Conservation (phyloP, 2,888 invertebrate genomes). For the Drosophila yooni region DNA sequence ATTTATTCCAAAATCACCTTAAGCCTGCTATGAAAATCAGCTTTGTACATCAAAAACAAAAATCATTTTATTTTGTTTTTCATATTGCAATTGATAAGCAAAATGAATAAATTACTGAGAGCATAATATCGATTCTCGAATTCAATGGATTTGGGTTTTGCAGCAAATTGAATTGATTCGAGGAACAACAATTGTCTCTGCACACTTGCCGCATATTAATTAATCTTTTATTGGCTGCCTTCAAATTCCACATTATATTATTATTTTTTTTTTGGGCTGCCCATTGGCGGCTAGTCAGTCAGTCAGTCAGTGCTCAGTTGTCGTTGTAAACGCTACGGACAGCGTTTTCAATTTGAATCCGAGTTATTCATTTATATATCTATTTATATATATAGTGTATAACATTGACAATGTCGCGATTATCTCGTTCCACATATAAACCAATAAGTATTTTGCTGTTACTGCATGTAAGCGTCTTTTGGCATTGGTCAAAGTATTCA, state of each 20-base stretch:
- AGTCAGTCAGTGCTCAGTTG: slow-evolving; percentile 47
- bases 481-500: neutral
- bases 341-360: slow-evolving; percentile 39
- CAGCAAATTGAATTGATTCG: slow-evolving; percentile 43
- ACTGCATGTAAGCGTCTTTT: slow-evolving; percentile 59
- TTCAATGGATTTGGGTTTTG: slow-evolving; percentile 21
- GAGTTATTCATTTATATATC: slow-evolving; percentile 22
- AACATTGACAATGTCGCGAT: slow-evolving; percentile 58
- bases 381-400: slow-evolving; percentile 15
- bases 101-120: neutral
- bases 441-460: slow-evolving; percentile 51
- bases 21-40: neutral
- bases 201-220: slow-evolving; percentile 69
- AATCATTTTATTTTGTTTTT: neutral
- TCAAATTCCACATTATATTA: slow-evolving; percentile 29
- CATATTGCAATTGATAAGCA: neutral
- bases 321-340: slow-evolving; percentile 36
- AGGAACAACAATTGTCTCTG: slow-evolving; percentile 43
- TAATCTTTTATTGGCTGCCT: slow-evolving; percentile 50
- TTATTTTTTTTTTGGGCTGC: slow-evolving; percentile 13
- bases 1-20: neutral
- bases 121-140: slow-evolving; percentile 21
- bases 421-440: slow-evolving; percentile 49
- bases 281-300: slow-evolving; percentile 12
- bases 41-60: neutral